Percentiles rank a stretch among this genome's conserved stretches.
Conservation (phyloP, 2,888 invertebrate species). For the Tachystola acroxantha region DNA sequence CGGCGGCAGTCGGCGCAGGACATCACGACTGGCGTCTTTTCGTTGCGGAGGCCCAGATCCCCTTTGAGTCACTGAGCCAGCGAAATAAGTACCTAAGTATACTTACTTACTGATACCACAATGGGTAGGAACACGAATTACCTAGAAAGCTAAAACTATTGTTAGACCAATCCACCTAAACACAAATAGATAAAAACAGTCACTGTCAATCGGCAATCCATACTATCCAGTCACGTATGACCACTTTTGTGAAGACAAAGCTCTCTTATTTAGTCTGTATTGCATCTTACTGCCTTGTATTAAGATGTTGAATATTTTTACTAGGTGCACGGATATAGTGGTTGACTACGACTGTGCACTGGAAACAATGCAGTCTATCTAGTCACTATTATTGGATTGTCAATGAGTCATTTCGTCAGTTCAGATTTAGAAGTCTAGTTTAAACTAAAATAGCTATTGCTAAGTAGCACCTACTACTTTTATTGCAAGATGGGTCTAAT, state of each 20-base stretch:
- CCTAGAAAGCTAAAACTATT: too few species aligned
- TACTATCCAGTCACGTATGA: not conserved
- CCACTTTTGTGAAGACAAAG: too few species aligned
- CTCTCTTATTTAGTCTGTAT: not conserved
- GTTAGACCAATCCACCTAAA: slow-evolving; percentile 2
- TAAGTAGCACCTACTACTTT: too few species aligned
- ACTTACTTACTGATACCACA: too few species aligned
- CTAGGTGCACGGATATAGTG: slow-evolving; percentile 7
- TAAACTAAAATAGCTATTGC: not conserved
- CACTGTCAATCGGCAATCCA: slow-evolving; percentile 18
- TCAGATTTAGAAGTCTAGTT: slow-evolving; percentile 23
- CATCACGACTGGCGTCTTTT: too few species aligned
- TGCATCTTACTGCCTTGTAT: not conserved
- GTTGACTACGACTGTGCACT: slow-evolving; percentile 19
- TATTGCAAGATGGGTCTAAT: too few species aligned
- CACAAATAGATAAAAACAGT: slow-evolving; percentile 16
- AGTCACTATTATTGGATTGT: slow-evolving; percentile 40
- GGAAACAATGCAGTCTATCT: slow-evolving; percentile 41
- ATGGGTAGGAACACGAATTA: too few species aligned
- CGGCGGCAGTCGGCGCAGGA: too few species aligned
- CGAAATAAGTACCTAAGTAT: too few species aligned
- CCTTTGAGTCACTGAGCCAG: too few species aligned
- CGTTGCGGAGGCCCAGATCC: too few species aligned
- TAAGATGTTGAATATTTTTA: not conserved
- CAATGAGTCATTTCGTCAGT: slow-evolving; percentile 39